phyloP scores from a whole-genome alignment of 1,140 invertebrate species.

The Helicoverpa zea region DNA sequence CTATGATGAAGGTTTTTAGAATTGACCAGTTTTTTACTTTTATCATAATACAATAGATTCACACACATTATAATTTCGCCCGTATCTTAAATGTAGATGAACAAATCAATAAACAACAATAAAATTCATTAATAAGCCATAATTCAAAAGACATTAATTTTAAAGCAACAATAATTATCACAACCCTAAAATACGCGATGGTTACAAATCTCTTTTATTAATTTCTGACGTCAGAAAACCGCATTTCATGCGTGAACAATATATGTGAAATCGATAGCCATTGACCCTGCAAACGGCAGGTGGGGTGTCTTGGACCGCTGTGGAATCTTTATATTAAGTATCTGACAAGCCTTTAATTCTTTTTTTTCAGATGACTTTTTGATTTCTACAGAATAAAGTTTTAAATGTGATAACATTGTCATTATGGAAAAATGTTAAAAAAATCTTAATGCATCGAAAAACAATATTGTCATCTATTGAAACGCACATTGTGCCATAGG shows the following conservation, averaged over 20 bases:
- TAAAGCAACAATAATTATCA: slow-evolving; percentile 17
- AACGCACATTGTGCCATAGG: not conserved
- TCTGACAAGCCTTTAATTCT: not conserved
- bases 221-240: slow-evolving; percentile 22
- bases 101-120: not conserved
- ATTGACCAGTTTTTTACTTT: no score
- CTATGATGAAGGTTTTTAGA: no score
- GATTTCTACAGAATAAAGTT: not conserved
- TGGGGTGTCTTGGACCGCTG: slow-evolving; percentile 13
- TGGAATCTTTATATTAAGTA: slow-evolving; percentile 10
- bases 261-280: slow-evolving; percentile 25
- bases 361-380: slow-evolving; percentile 7
- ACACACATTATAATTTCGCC: no score
- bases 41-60: no score
- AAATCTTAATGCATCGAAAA: not conserved
- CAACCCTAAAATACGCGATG: slow-evolving; percentile 16
- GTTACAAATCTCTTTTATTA: slow-evolving; percentile 35
- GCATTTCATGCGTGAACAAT: slow-evolving; percentile 24
- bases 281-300: slow-evolving; percentile 23
- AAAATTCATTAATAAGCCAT: not conserved
- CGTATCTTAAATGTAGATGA: not conserved
- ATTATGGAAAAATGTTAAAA: no score
- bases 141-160: not conserved
- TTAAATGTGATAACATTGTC: not conserved
- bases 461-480: not conserved